Base-by-base conservation (phyloP, 2,888 invertebrate species). In the Temnothorax rugatulus region DNA sequence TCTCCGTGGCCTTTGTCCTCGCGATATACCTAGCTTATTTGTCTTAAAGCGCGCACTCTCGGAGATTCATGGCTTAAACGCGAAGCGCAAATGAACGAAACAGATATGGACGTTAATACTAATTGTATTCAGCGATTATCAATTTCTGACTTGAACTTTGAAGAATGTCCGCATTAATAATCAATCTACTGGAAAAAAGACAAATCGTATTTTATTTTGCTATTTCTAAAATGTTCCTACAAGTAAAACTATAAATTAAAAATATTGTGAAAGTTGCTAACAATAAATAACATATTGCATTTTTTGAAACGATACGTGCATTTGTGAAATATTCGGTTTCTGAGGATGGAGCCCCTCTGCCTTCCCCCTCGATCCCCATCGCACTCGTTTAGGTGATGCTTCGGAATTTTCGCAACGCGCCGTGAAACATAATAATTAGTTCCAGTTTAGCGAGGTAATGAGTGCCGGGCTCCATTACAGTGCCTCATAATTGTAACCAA, bases 401-500 rank as follows among this genome's bases (percentile, higher is more conserved):
- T 79, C 66, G 86, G 86, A 87, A 86, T 88, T 87, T 88, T 88
- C 84, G 90, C 86, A 89, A 91, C 86, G 87, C 87, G 90, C 88
- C 87, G 90, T 89, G 90, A 88, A 91, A 88, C 88, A 91, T 91
- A 92, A 90, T 90, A 91, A 91, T 91, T 91, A 91, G 91, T 91
- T 91, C 89, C 90, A 91, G 89, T 92, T 91, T 89, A 90, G 90
- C 88, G 88, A 87, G 90, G 90, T 89, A 91, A 91, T 91, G 90
- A 91, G 89, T 82, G 87, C 84, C 84, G 87, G 82, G 69, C 83
- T 86, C 90, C 90, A 90, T 92, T 91, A 88, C 87, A 87, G 82
- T 86, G 75, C 87, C 90, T 92, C 91, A 90, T 93, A 93, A 93
- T 93, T 92, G 91, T 92, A 91, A 92, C 91, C 91, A 90, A 93